Evolutionary conservation across 2,888 invertebrate genomes (phyloP), one percentile per base, ranked within the genome.

Genomic region (Syritta pipiens): DNA sequence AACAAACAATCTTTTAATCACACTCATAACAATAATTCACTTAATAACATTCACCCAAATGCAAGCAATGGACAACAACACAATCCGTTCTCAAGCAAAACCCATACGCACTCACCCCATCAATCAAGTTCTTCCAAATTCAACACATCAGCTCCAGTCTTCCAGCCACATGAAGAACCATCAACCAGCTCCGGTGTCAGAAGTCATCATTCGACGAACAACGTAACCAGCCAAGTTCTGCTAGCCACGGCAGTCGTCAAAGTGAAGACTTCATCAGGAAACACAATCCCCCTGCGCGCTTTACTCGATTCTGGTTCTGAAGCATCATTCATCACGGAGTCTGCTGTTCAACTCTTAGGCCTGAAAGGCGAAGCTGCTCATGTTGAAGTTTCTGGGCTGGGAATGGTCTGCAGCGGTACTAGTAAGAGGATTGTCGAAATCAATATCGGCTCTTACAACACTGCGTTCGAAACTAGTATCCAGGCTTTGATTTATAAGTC

Each of bases 361-460:
- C 10, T 57, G 1, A 35, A 37, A 28, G 7, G 7, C 0, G 37
- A 26, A 28, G 2, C 28, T 0, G 37, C 55, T n/a, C 9, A 37
- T 28, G 35, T 44, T 5, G 57, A 48, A 57, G 57, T 67, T 7
- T 46, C 67, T 7, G 55, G 55, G 24, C 28, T 46, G 22, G 67
- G 67, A 17, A 37, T 55, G 35, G 67, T 55, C 67, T 35, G 37
- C 35, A 67, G 35, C 37, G 55, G 37, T 37, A 55, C 35, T 17
- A 37, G 32, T 1, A 32, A 24, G 20, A 46, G 22, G 42, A 9
- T 17, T 24, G 24, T 24, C 24, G 24, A 24, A 24, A 6, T 24
- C 24, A 24, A 6, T 24, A 24, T 4, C 24, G 6, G 24, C 24
- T 24, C 24, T 6, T 24, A 24, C 6, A 24, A 24, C 24, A 26